Percentiles rank a stretch among this genome's conserved stretches.
phyloP scores from a whole-genome alignment of 2,113 vertebrate genomes.

The Gadus chalcogrammus region DNA sequence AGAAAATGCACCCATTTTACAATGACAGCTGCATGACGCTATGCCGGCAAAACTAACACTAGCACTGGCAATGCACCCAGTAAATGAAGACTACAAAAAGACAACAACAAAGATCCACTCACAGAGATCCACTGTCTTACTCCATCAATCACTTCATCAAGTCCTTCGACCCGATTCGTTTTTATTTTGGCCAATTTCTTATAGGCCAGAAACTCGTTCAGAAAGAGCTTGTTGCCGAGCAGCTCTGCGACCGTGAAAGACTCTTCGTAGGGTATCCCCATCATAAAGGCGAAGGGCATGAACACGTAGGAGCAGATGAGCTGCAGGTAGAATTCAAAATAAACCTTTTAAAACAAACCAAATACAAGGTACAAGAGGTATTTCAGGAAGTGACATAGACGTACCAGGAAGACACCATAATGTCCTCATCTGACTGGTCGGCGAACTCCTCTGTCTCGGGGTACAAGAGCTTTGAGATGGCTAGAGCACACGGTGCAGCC shows the following conservation, averaged over 20 bases:
- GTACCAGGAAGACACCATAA: conserved; percentile 70
- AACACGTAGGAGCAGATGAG: conserved; percentile 90
- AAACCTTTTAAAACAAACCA: neutral
- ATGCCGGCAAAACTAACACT: too few species aligned
- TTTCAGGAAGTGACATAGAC: conserved; percentile 20
- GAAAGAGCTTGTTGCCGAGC: conserved; percentile 89
- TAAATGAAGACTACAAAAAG: too few species aligned
- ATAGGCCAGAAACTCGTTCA: conserved; percentile 95
- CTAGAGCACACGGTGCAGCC: conserved; percentile 92
- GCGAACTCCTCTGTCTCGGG: conserved; percentile 66
- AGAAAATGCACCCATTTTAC: neutral
- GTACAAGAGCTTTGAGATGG: conserved; percentile 88
- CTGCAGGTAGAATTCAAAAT: conserved; percentile 56
- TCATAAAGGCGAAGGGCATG: conserved; percentile 89
- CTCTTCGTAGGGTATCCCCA: conserved; percentile 86
- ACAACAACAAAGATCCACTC: conserved; percentile 51
- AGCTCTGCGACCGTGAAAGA: conserved; percentile 81
- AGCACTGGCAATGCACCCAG: too few species aligned
- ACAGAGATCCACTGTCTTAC: conserved; percentile 85
- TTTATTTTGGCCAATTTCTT: conserved; percentile 79
- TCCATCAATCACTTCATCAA: conserved; percentile 60
- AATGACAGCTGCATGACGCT: neutral
- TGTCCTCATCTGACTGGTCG: conserved; percentile 41
- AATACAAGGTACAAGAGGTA: neutral
- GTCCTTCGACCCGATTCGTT: conserved; percentile 72